These are phyloP conservation scores for Rhagoletis zephyria DNA, from an alignment of 1,140 invertebrate species.

Conservation along the genomic window DNA sequence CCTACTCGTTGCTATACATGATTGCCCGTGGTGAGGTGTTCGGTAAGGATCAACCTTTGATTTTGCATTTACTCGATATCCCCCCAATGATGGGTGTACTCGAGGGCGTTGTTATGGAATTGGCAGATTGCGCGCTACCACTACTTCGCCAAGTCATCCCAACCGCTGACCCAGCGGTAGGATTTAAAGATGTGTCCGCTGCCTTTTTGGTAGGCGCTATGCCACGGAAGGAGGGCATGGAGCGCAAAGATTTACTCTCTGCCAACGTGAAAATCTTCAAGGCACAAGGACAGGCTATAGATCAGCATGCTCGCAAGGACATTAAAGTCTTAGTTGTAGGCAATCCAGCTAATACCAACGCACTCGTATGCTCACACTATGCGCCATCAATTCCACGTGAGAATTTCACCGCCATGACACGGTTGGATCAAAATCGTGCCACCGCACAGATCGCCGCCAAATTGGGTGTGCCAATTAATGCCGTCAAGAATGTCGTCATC, in stretches of 20 bases:
- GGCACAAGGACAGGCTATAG: constrained; percentile 92
- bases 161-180: constrained; percentile 88
- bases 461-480: constrained; percentile 79
- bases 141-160: constrained; percentile 87
- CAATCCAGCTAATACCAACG: constrained; percentile 99
- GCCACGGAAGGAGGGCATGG: constrained; percentile 99
- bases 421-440: constrained; percentile 97
- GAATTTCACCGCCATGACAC: constrained; percentile 98
- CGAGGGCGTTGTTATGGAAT: constrained; percentile 97
- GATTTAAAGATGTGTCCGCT: constrained; percentile 96
- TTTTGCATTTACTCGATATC: constrained; percentile 95
- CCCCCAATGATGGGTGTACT: constrained; percentile 94
- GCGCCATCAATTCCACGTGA: constrained; percentile 97
- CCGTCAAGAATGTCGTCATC: constrained; percentile 94
- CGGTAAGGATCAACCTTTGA: constrained; percentile 90
- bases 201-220: constrained; percentile 99
- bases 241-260: constrained; percentile 94
- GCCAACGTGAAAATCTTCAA: constrained; percentile 99
- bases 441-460: constrained; percentile 85
- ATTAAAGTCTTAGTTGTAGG: constrained; percentile 98
- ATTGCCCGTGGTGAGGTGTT: constrained; percentile 97
- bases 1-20: constrained; percentile 95
- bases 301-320: constrained; percentile 93
- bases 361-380: constrained; percentile 94
- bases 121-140: constrained; percentile 96